phyloP scores from a whole-genome alignment of 2,797 vertebrate genomes.

The Diceros bicornis region DNA sequence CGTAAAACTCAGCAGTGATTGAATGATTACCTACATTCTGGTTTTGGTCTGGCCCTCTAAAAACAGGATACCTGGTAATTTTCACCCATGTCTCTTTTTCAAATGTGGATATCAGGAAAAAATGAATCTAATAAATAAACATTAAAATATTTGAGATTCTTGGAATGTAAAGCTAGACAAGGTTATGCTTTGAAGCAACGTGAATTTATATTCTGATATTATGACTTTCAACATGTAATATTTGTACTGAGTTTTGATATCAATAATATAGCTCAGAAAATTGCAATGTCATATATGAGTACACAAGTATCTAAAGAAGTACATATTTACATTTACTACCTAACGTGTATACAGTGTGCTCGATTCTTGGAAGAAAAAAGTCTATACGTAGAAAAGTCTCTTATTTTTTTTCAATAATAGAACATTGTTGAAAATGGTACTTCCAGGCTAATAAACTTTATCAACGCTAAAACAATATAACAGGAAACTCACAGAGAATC shows the following conservation, averaged over 20 bases:
- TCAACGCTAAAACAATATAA: background rate
- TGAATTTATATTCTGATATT: conserved; percentile 26
- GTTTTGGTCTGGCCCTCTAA: conserved; percentile 4
- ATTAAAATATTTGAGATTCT: conserved; percentile 26
- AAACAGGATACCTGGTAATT: background rate
- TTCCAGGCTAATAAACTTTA: background rate
- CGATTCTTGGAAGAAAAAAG: background rate
- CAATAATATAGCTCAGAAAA: background rate
- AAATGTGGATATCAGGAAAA: background rate
- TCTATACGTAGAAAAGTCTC: background rate
- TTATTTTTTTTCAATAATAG: conserved; percentile 34
- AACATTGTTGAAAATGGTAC: background rate
- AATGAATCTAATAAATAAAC: background rate
- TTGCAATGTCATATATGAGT: background rate
- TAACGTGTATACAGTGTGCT: background rate
- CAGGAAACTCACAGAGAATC: background rate
- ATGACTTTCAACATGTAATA: background rate
- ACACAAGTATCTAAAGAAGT: background rate
- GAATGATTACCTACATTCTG: background rate
- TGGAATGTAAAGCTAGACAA: background rate
- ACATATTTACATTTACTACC: background rate
- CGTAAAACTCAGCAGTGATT: background rate
- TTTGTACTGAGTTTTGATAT: background rate
- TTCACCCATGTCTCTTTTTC: background rate
- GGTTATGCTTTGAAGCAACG: background rate